phyloP scores from a whole-genome alignment of 2,888 invertebrate species.

The Melipona bicolor region DNA sequence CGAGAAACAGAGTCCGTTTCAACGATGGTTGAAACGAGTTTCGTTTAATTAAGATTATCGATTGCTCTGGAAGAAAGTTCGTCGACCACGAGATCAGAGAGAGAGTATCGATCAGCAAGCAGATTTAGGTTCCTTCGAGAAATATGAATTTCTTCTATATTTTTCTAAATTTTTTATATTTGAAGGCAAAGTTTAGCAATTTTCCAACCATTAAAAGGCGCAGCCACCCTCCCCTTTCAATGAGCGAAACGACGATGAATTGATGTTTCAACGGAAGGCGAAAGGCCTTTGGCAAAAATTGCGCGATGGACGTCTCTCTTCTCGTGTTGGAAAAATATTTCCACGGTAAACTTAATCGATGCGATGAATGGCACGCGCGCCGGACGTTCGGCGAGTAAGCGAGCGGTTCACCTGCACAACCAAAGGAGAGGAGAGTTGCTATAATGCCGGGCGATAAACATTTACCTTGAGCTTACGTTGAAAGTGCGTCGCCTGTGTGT shows the following conservation, averaged over 20 bases:
- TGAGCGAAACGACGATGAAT: constrained; percentile 23
- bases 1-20: background rate
- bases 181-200: constrained; percentile 37
- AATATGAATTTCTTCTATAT: no score
- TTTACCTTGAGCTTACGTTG: constrained; percentile 72
- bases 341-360: constrained; percentile 52
- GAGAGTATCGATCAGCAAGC: background rate
- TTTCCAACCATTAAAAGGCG: constrained; percentile 34
- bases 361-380: constrained; percentile 40
- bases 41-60: constrained; percentile 1
- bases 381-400: constrained; percentile 19
- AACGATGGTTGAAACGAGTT: background rate
- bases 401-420: constrained; percentile 12
- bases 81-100: background rate
- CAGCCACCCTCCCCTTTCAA: background rate
- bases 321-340: constrained; percentile 39
- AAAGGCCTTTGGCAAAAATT: background rate
- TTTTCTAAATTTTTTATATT: no score
- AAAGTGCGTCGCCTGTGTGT: constrained; percentile 63
- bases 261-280: background rate
- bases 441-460: constrained; percentile 76
- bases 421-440: constrained; percentile 59
- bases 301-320: background rate
- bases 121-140: no score
- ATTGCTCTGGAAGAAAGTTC: background rate